Percentiles rank a stretch among this genome's conserved stretches.
Evolutionary conservation across 2,113 vertebrate species (phyloP).

Genomic region (Plectropomus leopardus): DNA sequence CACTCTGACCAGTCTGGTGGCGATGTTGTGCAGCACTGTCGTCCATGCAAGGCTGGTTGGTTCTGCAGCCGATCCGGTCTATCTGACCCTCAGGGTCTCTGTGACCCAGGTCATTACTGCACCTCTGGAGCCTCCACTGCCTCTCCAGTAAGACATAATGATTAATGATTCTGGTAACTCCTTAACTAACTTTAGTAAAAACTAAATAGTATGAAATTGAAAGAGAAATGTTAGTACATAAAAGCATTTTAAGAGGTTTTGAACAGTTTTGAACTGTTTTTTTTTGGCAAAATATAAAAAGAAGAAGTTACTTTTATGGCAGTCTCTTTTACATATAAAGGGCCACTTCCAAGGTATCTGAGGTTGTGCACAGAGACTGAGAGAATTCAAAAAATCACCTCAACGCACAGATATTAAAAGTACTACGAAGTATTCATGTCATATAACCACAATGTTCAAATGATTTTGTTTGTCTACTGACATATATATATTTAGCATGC

Average conservation of each 20-base stretch:
- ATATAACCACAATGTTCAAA: background rate
- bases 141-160: constrained; percentile 84
- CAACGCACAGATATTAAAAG: background rate
- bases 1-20: constrained; percentile 82
- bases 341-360: background rate
- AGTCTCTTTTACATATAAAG: background rate
- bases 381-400: background rate
- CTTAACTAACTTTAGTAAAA: no score
- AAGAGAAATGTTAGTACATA: background rate
- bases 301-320: background rate
- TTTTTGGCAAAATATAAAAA: no score
- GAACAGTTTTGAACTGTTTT: no score
- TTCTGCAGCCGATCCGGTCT: constrained; percentile 88
- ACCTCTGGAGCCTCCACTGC: constrained; percentile 82
- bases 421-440: background rate
- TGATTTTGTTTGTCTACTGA: background rate
- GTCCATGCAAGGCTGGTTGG: constrained; percentile 86
- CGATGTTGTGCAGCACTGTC: constrained; percentile 80
- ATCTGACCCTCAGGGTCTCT: constrained; percentile 85
- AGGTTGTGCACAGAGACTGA: background rate
- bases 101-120: constrained; percentile 86
- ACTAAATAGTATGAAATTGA: background rate
- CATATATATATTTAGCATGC: background rate
- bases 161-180: background rate
- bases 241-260: background rate